phyloP scores from a whole-genome alignment of 2,797 vertebrate genomes.

The Tympanoctomys barrerae region DNA sequence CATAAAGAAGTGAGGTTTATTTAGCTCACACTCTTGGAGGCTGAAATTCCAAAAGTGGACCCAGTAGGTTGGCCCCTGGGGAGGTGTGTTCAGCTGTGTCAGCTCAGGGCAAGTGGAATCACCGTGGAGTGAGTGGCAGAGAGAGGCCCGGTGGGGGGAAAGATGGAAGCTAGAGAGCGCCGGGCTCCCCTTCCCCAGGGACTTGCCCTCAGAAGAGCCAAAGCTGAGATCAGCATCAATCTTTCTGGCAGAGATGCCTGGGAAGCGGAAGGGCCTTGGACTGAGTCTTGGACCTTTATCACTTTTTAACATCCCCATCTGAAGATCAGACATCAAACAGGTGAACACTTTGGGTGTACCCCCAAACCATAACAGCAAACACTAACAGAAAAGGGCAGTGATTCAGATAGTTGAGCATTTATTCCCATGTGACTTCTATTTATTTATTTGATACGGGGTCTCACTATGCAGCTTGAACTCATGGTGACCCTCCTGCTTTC shows the following conservation, averaged over 20 bases:
- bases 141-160: neutral
- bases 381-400: neutral
- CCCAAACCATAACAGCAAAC: neutral
- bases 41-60: neutral
- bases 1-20: neutral
- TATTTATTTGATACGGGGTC: too few relatives aligned
- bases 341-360: neutral
- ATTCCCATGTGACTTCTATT: neutral
- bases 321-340: neutral
- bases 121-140: neutral
- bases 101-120: too few relatives aligned
- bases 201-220: neutral
- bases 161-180: neutral
- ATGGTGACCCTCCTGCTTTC: too few relatives aligned
- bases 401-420: neutral
- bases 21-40: neutral
- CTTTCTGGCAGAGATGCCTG: neutral
- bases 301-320: neutral
- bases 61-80: too few relatives aligned
- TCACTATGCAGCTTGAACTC: too few relatives aligned
- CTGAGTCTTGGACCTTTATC: neutral
- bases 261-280: neutral
- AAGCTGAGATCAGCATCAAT: neutral
- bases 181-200: too few relatives aligned
- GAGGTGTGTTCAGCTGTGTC: neutral